Conservation (phyloP, 2,888 invertebrate genomes). For the Campopleginae sp. region DNA sequence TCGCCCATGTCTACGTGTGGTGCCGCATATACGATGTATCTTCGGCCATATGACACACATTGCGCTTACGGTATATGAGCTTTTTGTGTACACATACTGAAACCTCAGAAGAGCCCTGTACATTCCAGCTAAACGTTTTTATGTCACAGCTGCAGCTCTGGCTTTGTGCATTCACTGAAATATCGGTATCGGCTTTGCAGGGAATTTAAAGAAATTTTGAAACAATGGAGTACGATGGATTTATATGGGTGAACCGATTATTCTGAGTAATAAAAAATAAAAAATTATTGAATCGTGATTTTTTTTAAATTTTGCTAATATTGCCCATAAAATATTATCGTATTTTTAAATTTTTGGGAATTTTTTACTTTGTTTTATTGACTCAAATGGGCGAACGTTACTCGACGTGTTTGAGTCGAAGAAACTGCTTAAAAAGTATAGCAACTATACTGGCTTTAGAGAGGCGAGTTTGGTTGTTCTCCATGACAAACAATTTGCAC, state of each 20-base stretch:
- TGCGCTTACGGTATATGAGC: conserved; percentile 36
- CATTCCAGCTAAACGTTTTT: conserved; percentile 73
- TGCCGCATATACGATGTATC: conserved; percentile 38
- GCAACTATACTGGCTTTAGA: not conserved
- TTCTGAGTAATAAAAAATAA: not conserved
- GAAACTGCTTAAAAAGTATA: not conserved
- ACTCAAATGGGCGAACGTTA: not conserved
- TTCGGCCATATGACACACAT: conserved; percentile 44
- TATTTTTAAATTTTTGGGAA: not conserved
- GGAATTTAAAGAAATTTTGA: conserved; percentile 1
- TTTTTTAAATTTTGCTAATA: no score
- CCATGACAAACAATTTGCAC: conserved; percentile 13
- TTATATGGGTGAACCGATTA: not conserved
- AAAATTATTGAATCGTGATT: not conserved
- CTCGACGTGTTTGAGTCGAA: not conserved
- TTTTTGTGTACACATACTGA: conserved; percentile 41
- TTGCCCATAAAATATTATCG: not conserved
- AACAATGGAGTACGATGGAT: conserved; percentile 6
- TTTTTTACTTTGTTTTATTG: not conserved
- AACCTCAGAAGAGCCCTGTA: conserved; percentile 65
- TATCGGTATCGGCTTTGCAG: not conserved
- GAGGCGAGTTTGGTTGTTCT: not conserved
- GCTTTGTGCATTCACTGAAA: not conserved
- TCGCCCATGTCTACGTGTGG: conserved; percentile 7
- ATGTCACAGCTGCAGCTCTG: conserved; percentile 70